Evolutionary conservation across 92 coral and sea anemone genomes (phyloP).

Genomic region (Diadumene lineata): DNA sequence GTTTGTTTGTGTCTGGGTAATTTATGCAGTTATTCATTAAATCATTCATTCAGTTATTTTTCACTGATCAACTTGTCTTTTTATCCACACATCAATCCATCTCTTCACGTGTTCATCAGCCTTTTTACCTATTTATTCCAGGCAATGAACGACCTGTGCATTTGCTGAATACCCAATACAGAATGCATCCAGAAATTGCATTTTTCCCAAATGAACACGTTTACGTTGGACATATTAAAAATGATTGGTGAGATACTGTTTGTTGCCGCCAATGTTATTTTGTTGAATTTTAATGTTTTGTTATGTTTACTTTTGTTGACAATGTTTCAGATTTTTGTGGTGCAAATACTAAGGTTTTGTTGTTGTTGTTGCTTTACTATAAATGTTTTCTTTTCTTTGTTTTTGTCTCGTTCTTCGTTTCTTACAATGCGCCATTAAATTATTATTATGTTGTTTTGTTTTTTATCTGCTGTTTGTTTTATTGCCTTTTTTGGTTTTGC

Average conservation of each 20-base stretch:
- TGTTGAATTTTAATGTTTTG: no score
- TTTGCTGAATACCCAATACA: constrained; percentile 78
- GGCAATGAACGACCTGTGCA: constrained; percentile 78
- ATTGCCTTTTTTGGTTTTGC: no score
- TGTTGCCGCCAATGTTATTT: neutral
- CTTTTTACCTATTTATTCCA: no score
- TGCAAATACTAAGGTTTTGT: neutral
- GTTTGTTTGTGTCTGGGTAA: no score
- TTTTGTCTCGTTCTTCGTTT: neutral
- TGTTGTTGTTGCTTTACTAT: neutral
- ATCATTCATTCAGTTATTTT: no score
- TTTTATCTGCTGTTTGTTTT: no score
- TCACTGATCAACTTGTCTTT: no score
- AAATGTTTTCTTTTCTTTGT: neutral
- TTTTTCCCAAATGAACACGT: constrained; percentile 74
- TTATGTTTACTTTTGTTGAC: neutral
- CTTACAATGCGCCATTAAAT: no score
- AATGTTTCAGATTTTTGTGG: neutral
- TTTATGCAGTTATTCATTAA: no score
- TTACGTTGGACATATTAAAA: constrained; percentile 59
- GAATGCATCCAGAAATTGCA: constrained; percentile 96
- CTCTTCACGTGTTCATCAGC: no score
- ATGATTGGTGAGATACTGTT: constrained; percentile 53
- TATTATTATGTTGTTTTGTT: no score
- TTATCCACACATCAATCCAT: no score